A percentile compares a stretch with the other conserved stretches of the same genome.
phyloP scores from a whole-genome alignment of 1,140 invertebrate species.

The Drosophila kikkawai region DNA sequence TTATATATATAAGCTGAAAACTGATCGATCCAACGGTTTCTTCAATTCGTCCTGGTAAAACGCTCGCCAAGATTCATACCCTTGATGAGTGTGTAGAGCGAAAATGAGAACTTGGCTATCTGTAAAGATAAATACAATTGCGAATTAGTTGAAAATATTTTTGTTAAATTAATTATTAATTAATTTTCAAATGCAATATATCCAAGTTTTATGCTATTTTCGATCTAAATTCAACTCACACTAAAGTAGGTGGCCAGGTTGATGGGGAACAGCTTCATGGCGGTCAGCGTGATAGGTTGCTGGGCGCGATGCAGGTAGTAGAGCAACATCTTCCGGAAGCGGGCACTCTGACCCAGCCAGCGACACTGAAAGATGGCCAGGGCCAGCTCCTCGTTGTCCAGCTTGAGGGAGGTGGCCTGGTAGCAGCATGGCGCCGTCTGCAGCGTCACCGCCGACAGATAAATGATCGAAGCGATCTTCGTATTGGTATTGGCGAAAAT shows the following conservation, averaged over 20 bases:
- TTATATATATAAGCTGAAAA: background rate
- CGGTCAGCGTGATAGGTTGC: conserved; percentile 44
- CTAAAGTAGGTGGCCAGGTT: conserved; percentile 60
- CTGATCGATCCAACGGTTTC: background rate
- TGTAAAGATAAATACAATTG: conserved; percentile 1
- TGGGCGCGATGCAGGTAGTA: conserved; percentile 64
- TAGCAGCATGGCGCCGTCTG: conserved; percentile 64
- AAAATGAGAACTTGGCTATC: conserved; percentile 68
- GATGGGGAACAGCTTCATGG: conserved; percentile 67
- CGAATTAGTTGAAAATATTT: too few species aligned
- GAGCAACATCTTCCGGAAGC: conserved; percentile 54
- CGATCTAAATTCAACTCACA: conserved; percentile 31
- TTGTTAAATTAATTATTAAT: too few species aligned
- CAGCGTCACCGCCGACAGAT: conserved; percentile 51
- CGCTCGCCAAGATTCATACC: conserved; percentile 57
- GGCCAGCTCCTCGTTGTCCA: conserved; percentile 50
- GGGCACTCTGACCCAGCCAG: conserved; percentile 51
- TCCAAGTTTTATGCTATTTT: too few species aligned
- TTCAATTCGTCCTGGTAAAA: conserved; percentile 31
- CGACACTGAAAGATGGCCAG: conserved; percentile 57
- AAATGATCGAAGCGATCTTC: conserved; percentile 50
- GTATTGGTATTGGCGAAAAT: conserved; percentile 60
- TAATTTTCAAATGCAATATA: too few species aligned
- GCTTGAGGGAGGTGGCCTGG: conserved; percentile 49
- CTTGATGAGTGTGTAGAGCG: conserved; percentile 63